These are phyloP conservation scores for Rhabditoides inermis DNA, from an alignment of 2,888 invertebrate genomes.

Conservation along the genomic window DNA sequence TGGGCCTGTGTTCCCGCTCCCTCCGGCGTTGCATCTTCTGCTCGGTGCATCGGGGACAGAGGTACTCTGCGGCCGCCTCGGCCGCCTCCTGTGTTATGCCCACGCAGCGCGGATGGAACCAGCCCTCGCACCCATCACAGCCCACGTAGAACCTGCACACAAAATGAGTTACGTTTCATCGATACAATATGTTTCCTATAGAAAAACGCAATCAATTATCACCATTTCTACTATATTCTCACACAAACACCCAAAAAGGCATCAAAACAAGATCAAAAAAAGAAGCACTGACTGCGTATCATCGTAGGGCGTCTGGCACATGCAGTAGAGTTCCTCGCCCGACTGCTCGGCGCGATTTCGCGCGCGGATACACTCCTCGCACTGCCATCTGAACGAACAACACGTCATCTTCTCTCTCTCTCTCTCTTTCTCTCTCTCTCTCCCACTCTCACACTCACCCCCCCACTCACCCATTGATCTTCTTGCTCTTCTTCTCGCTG, in stretches of 20 bases:
- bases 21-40: too few relatives aligned
- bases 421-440: not conserved
- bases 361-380: constrained; percentile 57
- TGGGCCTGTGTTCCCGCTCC: too few relatives aligned
- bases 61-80: constrained; percentile 86
- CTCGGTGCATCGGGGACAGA: constrained; percentile 80
- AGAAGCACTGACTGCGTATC: constrained; percentile 72
- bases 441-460: not conserved
- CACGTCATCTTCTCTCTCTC: constrained; percentile 64
- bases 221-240: not conserved
- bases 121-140: constrained; percentile 95
- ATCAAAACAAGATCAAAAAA: constrained; percentile 27
- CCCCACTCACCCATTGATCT: not conserved
- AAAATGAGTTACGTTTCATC: not conserved
- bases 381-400: constrained; percentile 73
- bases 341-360: constrained; percentile 57
- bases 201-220: not conserved
- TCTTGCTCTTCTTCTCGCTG: constrained; percentile 70
- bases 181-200: not conserved
- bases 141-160: constrained; percentile 85
- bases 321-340: constrained; percentile 74
- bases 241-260: not conserved
- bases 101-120: constrained; percentile 97
- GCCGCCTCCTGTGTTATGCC: constrained; percentile 68
- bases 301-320: constrained; percentile 91